Evolutionary conservation across 2,113 vertebrate genomes (phyloP), one percentile per base, ranked within the genome.

Genomic region (Aleadryas rufinucha): DNA sequence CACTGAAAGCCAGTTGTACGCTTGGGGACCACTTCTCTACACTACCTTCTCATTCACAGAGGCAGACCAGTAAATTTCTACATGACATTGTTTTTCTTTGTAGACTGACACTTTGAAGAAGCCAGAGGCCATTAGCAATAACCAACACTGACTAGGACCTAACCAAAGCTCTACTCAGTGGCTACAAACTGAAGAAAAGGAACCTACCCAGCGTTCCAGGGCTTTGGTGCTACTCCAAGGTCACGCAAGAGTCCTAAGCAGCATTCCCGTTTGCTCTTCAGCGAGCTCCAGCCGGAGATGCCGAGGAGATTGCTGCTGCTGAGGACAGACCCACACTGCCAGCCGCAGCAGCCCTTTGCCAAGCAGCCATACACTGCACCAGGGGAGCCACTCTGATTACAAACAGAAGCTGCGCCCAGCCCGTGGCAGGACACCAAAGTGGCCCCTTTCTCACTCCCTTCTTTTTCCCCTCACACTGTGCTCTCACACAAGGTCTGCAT

Each of bases 1-100:
- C 92, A 82, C 96, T 97, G 89, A 89, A 54, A 96, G 91, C 82
- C 89, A 94, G 86, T 93, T 87, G 80, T 57, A 91, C 69, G 63
- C 89, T 90, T 54, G 49, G 90, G 94, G 90, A 94, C 79, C 93
- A 89, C 93, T 86, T 75, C 89, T 87, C 87, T 84, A 59, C 70
- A 76, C 70, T 31, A 81, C 78, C 60, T 86, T 81, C 95, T 89
- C 87, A 95, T 86, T 91, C 86, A 94, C 72, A 87, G 45, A 93
- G 74, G 41, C 66, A 88, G 74, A 84, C 88, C 69, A 78, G 77
- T 94, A 65, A 39, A 96, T 79, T 86, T 41, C 87, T 53, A 7
- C 22, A 11, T 30, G 35, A 50, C 41, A 45, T 56, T 68, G 23
- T 91, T 84, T 79, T 57, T 59, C 84, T 80, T 87, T 78, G 92